These are phyloP conservation scores for Perithous albicinctus DNA, from an alignment of 2,888 invertebrate species.

Conservation along the genomic window DNA sequence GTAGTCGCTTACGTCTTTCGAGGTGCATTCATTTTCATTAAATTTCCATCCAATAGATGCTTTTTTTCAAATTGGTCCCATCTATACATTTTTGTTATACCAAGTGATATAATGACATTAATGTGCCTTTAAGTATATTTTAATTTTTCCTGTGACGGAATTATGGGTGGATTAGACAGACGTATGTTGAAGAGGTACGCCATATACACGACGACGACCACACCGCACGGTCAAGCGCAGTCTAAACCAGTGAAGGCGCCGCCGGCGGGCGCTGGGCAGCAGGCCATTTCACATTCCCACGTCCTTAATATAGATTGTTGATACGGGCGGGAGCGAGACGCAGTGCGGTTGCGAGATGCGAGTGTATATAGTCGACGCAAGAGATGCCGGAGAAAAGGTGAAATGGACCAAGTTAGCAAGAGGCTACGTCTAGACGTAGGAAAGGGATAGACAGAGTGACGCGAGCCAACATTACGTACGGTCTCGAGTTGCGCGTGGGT, in stretches of 20 bases:
- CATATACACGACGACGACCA: slow-evolving; percentile 23
- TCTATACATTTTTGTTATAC: background rate
- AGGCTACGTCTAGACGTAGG: slow-evolving; percentile 21
- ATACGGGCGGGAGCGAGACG: slow-evolving; percentile 73
- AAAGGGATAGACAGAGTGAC: slow-evolving; percentile 43
- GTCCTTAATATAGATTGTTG: slow-evolving; percentile 82
- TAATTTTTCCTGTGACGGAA: slow-evolving; percentile 1
- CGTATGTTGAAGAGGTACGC: background rate
- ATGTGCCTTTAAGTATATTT: background rate
- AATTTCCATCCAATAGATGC: no score
- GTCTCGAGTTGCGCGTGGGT: slow-evolving; percentile 54
- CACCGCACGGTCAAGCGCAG: slow-evolving; percentile 25
- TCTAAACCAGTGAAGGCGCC: slow-evolving; percentile 25
- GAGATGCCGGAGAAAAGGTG: slow-evolving; percentile 62
- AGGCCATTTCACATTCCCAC: slow-evolving; percentile 82
- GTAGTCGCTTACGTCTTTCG: background rate
- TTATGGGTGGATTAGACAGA: background rate
- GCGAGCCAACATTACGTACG: slow-evolving; percentile 41
- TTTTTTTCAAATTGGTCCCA: no score
- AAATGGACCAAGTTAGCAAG: slow-evolving; percentile 60
- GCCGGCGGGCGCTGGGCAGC: slow-evolving; percentile 67
- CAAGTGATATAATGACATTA: background rate
- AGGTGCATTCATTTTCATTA: background rate
- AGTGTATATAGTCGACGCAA: slow-evolving; percentile 17
- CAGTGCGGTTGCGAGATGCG: slow-evolving; percentile 36